Base-by-base conservation (phyloP, 2,113 vertebrate genomes). In the Solea solea region DNA sequence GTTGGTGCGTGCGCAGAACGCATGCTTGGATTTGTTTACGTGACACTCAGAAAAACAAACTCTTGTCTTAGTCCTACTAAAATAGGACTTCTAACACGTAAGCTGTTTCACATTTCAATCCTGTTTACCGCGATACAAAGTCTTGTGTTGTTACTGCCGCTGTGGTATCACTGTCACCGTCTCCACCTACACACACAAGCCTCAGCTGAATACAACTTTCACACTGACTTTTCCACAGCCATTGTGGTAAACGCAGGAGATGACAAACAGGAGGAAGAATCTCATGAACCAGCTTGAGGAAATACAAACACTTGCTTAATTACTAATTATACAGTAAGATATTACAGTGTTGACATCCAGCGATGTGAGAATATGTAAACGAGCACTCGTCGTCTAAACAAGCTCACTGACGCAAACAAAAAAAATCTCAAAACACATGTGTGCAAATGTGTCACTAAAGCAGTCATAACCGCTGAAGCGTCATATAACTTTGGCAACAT, bases 141-240 rank as follows among this genome's bases (percentile, higher is more conserved):
- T 21, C 21, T 21, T n/a, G n/a, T n/a, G n/a, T n/a, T n/a, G n/a
- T n/a, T n/a, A n/a, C n/a, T n/a, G n/a, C n/a, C 16, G 9, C 14
- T 34, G 59, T 34, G 25, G 44, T 25, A 48, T 48, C 25, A 11
- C 14, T 49, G 8, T 49, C 46, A 15, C 16, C 48, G 12, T 48
- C 25, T 61, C 59, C 44, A 28, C 44, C 44, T n/a, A 61, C 58
- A 27, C 42, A 49, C n/a, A 49, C 39, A 63, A 46, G 16, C 21
- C 42, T 4, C 12, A 14, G 12, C 8, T 61, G 59, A 61, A 14
- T 63, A 16, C 9, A 63, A 3, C 15, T 2, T 34, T 48, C 13
- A 61, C 44, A 49, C 5, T n/a, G 25, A 34, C 44, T 50, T 50
- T 9, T 40, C 46, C 21, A 50, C 49, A 49, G 6, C 9, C 25